Evolutionary conservation across 1,140 invertebrate species (phyloP).

Genomic region (Saccostrea cuccullata): DNA sequence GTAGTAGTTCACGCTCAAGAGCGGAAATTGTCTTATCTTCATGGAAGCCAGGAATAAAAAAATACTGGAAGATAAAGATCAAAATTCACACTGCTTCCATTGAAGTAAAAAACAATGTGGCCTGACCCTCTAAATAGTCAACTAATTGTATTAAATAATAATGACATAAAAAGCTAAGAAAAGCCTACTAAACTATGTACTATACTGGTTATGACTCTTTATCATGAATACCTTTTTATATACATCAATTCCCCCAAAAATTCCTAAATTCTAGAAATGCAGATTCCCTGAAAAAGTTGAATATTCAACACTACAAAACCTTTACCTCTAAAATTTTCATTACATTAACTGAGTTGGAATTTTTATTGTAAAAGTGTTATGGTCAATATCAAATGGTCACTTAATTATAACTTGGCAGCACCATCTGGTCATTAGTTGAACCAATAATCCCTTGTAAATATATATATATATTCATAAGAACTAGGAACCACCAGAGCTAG

Average conservation of each 20-base stretch:
- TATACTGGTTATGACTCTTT: too few relatives aligned
- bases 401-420: neutral
- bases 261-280: too few relatives aligned
- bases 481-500: neutral
- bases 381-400: too few relatives aligned
- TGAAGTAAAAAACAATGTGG: neutral
- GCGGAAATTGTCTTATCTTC: conserved; percentile 24
- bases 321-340: too few relatives aligned
- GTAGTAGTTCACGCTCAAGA: conserved; percentile 6
- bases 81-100: neutral
- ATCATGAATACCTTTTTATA: too few relatives aligned
- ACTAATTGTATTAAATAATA: neutral
- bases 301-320: too few relatives aligned
- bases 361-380: too few relatives aligned
- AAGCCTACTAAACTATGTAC: too few relatives aligned
- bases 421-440: neutral
- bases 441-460: neutral
- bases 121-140: neutral
- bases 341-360: too few relatives aligned
- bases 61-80: conserved; percentile 17
- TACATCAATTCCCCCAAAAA: too few relatives aligned
- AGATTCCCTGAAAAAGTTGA: too few relatives aligned
- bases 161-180: too few relatives aligned
- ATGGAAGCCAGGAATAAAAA: conserved; percentile 45
- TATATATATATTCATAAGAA: neutral